Conservation (phyloP, 2,888 invertebrate genomes). For the Spilarctia lutea region DNA sequence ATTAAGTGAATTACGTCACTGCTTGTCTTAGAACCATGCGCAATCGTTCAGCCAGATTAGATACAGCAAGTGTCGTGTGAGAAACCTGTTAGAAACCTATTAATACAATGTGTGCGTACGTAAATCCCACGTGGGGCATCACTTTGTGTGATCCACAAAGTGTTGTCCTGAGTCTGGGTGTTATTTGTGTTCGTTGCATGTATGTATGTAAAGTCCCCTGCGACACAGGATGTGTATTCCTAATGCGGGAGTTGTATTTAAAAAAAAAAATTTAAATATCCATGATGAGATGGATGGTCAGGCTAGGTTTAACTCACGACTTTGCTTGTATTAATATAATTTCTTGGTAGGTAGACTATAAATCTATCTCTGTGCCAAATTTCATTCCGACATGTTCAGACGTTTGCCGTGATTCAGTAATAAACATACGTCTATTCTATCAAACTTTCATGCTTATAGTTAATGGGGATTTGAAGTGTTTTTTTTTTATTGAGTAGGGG, state of each 20-base stretch:
- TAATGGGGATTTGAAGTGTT: neutral
- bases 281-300: neutral
- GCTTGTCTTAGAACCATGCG: slow-evolving; percentile 24
- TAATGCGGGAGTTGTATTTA: too few relatives aligned
- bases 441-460: neutral
- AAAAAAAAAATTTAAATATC: too few relatives aligned
- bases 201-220: too few relatives aligned
- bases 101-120: neutral
- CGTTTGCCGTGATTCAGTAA: neutral
- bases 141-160: too few relatives aligned
- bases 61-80: slow-evolving; percentile 6
- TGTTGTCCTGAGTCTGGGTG: too few relatives aligned
- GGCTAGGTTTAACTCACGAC: neutral
- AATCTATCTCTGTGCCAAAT: neutral
- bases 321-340: neutral
- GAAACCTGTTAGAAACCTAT: neutral
- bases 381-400: neutral
- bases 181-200: too few relatives aligned
- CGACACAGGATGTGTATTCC: too few relatives aligned
- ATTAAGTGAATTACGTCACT: slow-evolving; percentile 48
- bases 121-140: too few relatives aligned
- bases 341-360: too few relatives aligned
- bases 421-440: neutral
- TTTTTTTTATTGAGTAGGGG: too few relatives aligned
- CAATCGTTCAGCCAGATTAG: slow-evolving; percentile 21